Base-by-base conservation (phyloP, 2,113 vertebrate species). In the Cyrtonyx montezumae region DNA sequence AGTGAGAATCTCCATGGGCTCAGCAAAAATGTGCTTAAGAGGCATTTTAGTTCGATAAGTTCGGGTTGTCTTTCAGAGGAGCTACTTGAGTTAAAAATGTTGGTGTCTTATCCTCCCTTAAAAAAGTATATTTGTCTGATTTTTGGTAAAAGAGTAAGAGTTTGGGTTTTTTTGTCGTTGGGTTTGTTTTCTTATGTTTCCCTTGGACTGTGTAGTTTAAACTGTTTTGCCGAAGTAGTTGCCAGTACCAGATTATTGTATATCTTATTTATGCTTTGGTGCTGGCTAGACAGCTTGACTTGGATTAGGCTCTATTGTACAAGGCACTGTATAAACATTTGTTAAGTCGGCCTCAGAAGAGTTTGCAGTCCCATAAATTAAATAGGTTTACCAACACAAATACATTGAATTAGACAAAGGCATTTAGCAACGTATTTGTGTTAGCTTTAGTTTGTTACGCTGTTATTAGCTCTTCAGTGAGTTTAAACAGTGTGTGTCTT, bases 291-390 rank as follows among this genome's bases (percentile, higher is more conserved):
- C n/a, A 79, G 20, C 18, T 85, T 87, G 32, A 66, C 18, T 46
- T 87, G 55, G 17, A 70, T 91, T 87, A 66, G 46, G 8, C 17
- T 18, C 15, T 76, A 73, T 84, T 82, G 36, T 92, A 32, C 45
- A 74, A 82, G 18, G 45, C 59, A 45, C 55, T 89, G 3, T 61
- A 28, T 90, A 88, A 96, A 89, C 84, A 92, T 77, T 79, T 82
- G 70, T 76, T 87, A 46, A 83, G 17, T 45, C 59, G 67, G 18
- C 66, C 51, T 22, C 61, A 56, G 56, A 77, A 79, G 55, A 91
- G 55, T 70, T 67, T 59, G 37, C 21, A 32, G 30, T 79, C 19
- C 11, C 8, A 15, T 59, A 71, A 89, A 89, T 80, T 85, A 87
- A 51, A 58, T 58, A 21, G 65, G 40, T 84, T 87, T 94, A 67